These are phyloP conservation scores for Cheilosia variabilis DNA, from an alignment of 2,888 invertebrate species.

Conservation along the genomic window DNA sequence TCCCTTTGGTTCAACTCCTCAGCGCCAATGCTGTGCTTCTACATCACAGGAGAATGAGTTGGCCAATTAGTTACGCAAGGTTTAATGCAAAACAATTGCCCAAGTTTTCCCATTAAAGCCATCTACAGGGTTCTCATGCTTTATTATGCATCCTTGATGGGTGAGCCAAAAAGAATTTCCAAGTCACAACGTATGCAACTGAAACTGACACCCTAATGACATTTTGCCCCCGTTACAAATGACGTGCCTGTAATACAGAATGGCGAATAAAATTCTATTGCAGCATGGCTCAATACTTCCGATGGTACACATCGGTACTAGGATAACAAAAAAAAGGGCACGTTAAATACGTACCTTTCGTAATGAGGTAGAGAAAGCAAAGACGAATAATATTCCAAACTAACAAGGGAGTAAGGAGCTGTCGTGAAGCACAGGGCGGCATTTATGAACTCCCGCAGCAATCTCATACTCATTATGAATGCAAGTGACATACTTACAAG, in stretches of 20 bases:
- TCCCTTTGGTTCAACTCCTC: constrained; percentile 5
- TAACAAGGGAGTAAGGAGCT: constrained; percentile 52
- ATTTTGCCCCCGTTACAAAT: constrained; percentile 49
- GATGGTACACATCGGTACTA: constrained; percentile 23
- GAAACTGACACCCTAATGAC: constrained; percentile 68
- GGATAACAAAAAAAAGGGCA: not conserved
- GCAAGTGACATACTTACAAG: constrained; percentile 71
- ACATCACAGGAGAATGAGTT: constrained; percentile 23
- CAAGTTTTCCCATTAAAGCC: constrained; percentile 67
- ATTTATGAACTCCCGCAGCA: constrained; percentile 51
- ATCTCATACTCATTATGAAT: constrained; percentile 60
- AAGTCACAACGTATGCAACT: constrained; percentile 56
- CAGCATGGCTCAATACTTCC: constrained; percentile 40
- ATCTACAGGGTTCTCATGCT: constrained; percentile 17
- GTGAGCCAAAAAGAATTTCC: constrained; percentile 16
- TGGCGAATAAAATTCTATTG: constrained; percentile 52
- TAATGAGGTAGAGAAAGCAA: constrained; percentile 14
- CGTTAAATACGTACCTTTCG: constrained; percentile 32
- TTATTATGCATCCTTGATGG: constrained; percentile 41
- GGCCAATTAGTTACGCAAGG: constrained; percentile 62
- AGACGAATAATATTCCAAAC: constrained; percentile 29
- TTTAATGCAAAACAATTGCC: constrained; percentile 56
- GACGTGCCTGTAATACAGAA: constrained; percentile 60
- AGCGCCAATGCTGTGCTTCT: not conserved
- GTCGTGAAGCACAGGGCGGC: constrained; percentile 50